A percentile compares a stretch with the other conserved stretches of the same genome.
phyloP scores from a whole-genome alignment of 2,888 invertebrate species.

The Papilio protenor region DNA sequence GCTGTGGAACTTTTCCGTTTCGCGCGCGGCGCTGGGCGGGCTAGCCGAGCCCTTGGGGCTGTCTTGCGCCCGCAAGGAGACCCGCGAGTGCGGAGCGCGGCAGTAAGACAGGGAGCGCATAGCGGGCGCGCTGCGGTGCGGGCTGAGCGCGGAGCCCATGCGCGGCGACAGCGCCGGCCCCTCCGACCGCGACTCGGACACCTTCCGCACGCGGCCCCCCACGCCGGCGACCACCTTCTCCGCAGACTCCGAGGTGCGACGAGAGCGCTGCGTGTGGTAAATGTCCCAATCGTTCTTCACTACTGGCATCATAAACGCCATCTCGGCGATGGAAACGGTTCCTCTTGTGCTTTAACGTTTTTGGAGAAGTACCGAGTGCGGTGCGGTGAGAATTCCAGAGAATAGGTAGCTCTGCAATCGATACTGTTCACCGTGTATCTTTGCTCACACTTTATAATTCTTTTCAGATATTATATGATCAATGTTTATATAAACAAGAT shows the following conservation, averaged over 20 bases:
- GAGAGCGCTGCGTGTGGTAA: constrained; percentile 92
- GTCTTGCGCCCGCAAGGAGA: constrained; percentile 85
- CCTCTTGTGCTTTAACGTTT: constrained; percentile 77
- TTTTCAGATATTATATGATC: constrained; percentile 52
- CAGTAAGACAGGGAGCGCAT: constrained; percentile 85
- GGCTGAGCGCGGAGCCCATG: constrained; percentile 79
- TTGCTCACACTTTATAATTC: constrained; percentile 53
- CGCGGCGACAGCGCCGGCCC: constrained; percentile 88
- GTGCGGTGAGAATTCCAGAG: constrained; percentile 61
- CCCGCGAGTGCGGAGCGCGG: constrained; percentile 83
- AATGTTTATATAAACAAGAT: constrained; percentile 47
- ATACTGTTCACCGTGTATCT: constrained; percentile 55
- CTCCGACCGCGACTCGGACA: constrained; percentile 90
- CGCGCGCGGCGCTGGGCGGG: constrained; percentile 83
- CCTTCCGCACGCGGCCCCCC: constrained; percentile 76
- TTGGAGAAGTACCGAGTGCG: constrained; percentile 63
- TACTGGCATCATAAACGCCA: constrained; percentile 98
- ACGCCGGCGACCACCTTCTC: constrained; percentile 58
- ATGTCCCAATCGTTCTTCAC: constrained; percentile 97
- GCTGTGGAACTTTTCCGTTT: constrained; percentile 91
- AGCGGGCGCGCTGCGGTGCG: constrained; percentile 88
- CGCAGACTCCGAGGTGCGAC: constrained; percentile 89
- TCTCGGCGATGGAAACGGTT: constrained; percentile 80
- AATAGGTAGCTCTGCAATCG: constrained; percentile 62
- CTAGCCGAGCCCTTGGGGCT: constrained; percentile 87